These are phyloP conservation scores for Oncopodura yosiiana DNA, from an alignment of 1,140 invertebrate species.

Conservation along the genomic window DNA sequence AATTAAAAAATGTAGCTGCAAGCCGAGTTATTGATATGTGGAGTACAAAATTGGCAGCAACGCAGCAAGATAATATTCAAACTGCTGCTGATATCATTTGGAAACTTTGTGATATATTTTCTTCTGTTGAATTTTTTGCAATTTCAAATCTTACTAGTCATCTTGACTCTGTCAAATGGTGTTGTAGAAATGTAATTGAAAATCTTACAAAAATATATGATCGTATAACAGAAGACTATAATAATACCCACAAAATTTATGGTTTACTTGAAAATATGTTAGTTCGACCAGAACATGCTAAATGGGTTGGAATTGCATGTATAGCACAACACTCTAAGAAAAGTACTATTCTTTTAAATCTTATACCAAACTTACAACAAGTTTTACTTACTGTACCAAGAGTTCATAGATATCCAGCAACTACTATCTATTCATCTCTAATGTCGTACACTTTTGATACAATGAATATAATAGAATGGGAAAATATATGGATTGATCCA, in stretches of 20 bases:
- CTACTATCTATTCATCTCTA: constrained; percentile 20
- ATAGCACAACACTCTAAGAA: not conserved
- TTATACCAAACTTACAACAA: not conserved
- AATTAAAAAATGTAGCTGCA: constrained; percentile 26
- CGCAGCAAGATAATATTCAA: not conserved
- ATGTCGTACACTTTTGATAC: constrained; percentile 18
- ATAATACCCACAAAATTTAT: not conserved
- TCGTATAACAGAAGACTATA: constrained; percentile 1
- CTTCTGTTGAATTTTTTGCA: constrained; percentile 30
- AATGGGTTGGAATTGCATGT: constrained; percentile 7
- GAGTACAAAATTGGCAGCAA: constrained; percentile 13
- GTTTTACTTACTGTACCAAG: not conserved
- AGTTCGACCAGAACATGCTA: not conserved
- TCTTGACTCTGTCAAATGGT: constrained; percentile 32
- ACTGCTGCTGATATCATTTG: no score
- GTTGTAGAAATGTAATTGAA: constrained; percentile 23
- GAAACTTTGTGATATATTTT: constrained; percentile 3
- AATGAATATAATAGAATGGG: not conserved
- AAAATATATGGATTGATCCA: constrained; percentile 21
- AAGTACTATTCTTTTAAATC: not conserved
- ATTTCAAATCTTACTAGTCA: constrained; percentile 28
- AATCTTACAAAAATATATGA: constrained; percentile 11
- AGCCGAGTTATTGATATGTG: constrained; percentile 26
- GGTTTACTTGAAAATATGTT: not conserved
- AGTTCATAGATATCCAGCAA: constrained; percentile 11